These are phyloP conservation scores for Anthopleura xanthogrammica DNA, from an alignment of 92 coral and sea anemone genomes.

Conservation along the genomic window DNA sequence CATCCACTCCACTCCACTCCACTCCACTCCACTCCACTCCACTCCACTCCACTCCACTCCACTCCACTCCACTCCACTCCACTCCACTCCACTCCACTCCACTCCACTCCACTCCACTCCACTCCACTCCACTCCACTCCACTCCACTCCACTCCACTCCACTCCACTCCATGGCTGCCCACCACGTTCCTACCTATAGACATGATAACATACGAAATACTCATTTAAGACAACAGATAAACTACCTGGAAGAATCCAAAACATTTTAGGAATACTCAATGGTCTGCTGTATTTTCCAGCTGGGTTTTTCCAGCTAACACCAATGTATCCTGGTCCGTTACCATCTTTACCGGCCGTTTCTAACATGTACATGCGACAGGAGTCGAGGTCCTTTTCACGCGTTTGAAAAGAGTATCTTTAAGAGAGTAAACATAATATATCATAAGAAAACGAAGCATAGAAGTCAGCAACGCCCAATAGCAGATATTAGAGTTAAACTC, in stretches of 20 bases:
- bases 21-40: neutral
- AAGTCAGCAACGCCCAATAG: too few relatives aligned
- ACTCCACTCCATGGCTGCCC: neutral
- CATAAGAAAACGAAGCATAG: too few relatives aligned
- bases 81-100: neutral
- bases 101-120: neutral
- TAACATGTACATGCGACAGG: neutral
- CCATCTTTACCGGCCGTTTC: neutral
- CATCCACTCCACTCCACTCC: too few relatives aligned
- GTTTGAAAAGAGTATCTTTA: neutral
- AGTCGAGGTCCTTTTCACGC: neutral
- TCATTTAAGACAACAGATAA: neutral
- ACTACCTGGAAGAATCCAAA: conserved; percentile 2
- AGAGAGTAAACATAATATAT: neutral
- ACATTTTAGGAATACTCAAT: neutral
- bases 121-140: neutral
- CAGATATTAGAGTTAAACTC: too few relatives aligned
- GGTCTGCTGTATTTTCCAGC: neutral
- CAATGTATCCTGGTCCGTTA: neutral
- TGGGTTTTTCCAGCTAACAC: neutral
- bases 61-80: neutral
- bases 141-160: neutral
- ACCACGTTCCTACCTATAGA: too few relatives aligned
- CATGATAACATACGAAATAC: too few relatives aligned
- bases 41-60: neutral